Evolutionary conservation across 2,888 invertebrate species (phyloP).

Genomic region (Pammene fasciana): DNA sequence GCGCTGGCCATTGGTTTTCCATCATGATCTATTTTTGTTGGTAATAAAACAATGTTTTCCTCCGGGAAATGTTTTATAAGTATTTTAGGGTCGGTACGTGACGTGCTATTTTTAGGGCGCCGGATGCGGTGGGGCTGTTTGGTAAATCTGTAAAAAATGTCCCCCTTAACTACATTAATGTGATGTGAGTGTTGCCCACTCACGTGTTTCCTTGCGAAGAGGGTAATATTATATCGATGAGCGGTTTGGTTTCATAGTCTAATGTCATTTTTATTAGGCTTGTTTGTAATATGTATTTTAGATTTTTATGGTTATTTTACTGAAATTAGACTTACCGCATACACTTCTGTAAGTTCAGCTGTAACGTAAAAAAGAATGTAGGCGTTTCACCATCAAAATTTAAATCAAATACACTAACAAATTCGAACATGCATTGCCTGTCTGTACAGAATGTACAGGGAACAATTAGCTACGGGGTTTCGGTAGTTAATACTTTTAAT

Average conservation of each 20-base stretch:
- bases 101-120: slow-evolving; percentile 64
- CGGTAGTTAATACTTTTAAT: slow-evolving; percentile 40
- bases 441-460: background rate
- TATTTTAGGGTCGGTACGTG: slow-evolving; percentile 77
- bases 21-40: slow-evolving; percentile 83
- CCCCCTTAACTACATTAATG: slow-evolving; percentile 48
- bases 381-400: no score
- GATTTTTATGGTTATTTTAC: background rate
- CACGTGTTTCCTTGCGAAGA: slow-evolving; percentile 9
- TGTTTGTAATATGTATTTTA: background rate
- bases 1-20: slow-evolving; percentile 79
- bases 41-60: slow-evolving; percentile 80
- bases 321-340: no score
- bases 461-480: slow-evolving; percentile 33
- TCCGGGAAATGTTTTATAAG: slow-evolving; percentile 79
- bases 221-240: slow-evolving; percentile 13
- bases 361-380: no score
- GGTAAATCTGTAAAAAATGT: slow-evolving; percentile 65
- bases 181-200: slow-evolving; percentile 25
- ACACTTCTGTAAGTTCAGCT: no score
- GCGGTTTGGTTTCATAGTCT: background rate
- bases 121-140: slow-evolving; percentile 56
- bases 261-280: background rate
- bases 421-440: background rate
- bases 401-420: background rate